A percentile compares a stretch with the other conserved stretches of the same genome.
phyloP scores from a whole-genome alignment of 2,797 vertebrate species.

The Lepus townsendii region DNA sequence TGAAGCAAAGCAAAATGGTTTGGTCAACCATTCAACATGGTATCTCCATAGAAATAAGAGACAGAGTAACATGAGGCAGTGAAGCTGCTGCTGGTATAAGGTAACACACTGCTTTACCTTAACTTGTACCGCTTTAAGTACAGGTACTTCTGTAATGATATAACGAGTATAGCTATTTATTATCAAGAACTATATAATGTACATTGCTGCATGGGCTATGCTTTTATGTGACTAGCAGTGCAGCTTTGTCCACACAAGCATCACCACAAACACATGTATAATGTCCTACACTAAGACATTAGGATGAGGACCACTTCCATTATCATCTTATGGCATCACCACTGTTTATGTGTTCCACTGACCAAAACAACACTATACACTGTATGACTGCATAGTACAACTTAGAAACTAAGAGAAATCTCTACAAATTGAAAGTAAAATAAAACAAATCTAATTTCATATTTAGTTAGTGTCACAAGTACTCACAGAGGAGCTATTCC shows the following conservation, averaged over 20 bases:
- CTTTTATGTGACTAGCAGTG: too few relatives aligned
- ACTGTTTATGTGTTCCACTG: background rate
- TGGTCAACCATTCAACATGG: background rate
- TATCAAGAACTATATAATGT: background rate
- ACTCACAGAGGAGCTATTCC: constrained; percentile 4
- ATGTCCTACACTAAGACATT: background rate
- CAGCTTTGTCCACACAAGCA: too few relatives aligned
- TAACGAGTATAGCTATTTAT: background rate
- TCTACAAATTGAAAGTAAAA: background rate
- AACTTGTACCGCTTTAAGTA: too few relatives aligned
- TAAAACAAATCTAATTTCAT: constrained; percentile 45
- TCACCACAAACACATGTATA: background rate
- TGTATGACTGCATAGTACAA: background rate
- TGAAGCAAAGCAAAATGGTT: background rate
- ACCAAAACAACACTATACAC: background rate
- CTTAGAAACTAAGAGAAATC: constrained; percentile 22
- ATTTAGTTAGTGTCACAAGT: background rate
- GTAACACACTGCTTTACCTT: background rate
- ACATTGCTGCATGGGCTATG: background rate
- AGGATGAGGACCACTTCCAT: background rate
- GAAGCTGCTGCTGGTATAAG: background rate
- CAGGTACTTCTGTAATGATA: too few relatives aligned
- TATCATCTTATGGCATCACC: background rate
- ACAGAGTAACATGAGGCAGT: too few relatives aligned
- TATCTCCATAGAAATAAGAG: background rate